Evolutionary conservation across 2,888 invertebrate species (phyloP), one percentile per base, ranked within the genome.

Genomic region (Escarpia spicata): DNA sequence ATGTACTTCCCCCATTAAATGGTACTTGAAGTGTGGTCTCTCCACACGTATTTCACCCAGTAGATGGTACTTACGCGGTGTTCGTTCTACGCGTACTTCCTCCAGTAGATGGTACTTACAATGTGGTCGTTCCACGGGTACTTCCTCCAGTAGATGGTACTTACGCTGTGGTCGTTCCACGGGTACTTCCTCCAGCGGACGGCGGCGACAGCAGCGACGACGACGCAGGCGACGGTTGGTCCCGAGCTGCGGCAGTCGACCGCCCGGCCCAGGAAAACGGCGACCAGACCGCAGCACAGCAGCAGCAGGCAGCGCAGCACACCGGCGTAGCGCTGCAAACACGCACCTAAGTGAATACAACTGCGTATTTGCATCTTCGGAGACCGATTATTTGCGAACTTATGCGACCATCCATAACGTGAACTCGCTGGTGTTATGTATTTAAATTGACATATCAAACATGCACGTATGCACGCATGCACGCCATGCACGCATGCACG

Each of bases 101-200:
- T 12, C 19, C 19, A 19, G 60, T 60, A 12, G 60, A 60, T 19
- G 60, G 60, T 15, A 60, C 60, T 60, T 60, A 60, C 60, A 60
- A 3, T 60, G 60, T 60, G 60, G 60, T 60, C 60, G 60, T 60
- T 26, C 75, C 26, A 26, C 75, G 75, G 3, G 75, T 75, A 75
- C 75, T 26, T 75, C 75, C 75, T 26, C 6, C 75, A 3, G 26
- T 75, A 19, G 26, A 75, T 19, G 75, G 26, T 75, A 75, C 75
- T 75, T 75, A 75, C 75, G 19, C 75, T 75, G 75, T 75, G 75
- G 75, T 75, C 75, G 75, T 75, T 75, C 75, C 75, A 75, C 75
- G 75, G 19, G 75, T 75, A 75, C 75, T 75, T 75, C 75, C 75
- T 75, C 75, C 75, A 75, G 75, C 75, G 75, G 26, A 75, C 75